A percentile compares a stretch with the other conserved stretches of the same genome.
Conservation (phyloP, 2,113 vertebrate genomes). For the Xiphophorus hellerii region DNA sequence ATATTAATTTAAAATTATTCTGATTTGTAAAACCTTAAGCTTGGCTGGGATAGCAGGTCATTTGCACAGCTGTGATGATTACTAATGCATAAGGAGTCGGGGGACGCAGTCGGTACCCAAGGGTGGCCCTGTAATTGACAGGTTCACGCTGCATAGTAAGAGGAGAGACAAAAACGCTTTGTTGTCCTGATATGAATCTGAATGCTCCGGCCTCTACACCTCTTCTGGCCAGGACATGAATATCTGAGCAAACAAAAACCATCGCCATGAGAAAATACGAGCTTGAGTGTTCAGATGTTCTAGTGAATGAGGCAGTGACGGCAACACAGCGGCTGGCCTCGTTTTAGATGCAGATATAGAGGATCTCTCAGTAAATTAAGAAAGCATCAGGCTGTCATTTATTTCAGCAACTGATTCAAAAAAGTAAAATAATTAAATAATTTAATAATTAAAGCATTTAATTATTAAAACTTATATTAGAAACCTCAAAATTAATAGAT, state of each 20-base stretch:
- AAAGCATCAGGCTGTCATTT: too few relatives aligned
- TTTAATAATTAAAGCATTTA: too few relatives aligned
- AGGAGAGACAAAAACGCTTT: slow-evolving; percentile 70
- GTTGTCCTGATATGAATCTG: slow-evolving; percentile 70
- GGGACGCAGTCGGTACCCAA: slow-evolving; percentile 17
- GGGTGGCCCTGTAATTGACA: slow-evolving; percentile 43
- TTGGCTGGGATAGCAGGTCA: slow-evolving; percentile 4
- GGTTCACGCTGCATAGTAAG: slow-evolving; percentile 35
- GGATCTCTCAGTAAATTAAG: too few relatives aligned
- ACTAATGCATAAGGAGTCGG: neutral
- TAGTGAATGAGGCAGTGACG: slow-evolving; percentile 12
- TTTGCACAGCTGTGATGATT: slow-evolving; percentile 21
- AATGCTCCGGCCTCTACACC: slow-evolving; percentile 53
- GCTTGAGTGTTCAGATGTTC: neutral
- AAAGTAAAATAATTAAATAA: too few relatives aligned
- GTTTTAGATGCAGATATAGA: neutral
- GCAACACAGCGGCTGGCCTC: neutral
- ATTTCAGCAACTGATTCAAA: too few relatives aligned
- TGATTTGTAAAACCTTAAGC: neutral
- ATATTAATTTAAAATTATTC: neutral
- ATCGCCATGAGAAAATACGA: slow-evolving; percentile 46
- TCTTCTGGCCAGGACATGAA: slow-evolving; percentile 41
- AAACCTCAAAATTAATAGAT: neutral
- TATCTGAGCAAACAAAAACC: slow-evolving; percentile 52
- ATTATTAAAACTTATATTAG: too few relatives aligned